Evolutionary conservation across 2,113 vertebrate species (phyloP).

Genomic region (Larimichthys crocea): DNA sequence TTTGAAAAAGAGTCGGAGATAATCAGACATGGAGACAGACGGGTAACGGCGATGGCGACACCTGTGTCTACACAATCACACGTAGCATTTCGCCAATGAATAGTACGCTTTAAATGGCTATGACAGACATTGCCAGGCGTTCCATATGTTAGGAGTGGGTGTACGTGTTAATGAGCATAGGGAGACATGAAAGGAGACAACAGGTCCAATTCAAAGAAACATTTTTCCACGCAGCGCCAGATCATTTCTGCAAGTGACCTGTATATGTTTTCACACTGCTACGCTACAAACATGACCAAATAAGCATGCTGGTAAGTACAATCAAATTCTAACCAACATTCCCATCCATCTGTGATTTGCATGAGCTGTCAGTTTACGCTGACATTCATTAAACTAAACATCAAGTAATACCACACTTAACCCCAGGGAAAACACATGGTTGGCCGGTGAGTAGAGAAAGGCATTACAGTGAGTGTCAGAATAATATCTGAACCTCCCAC

Average conservation of each 20-base stretch:
- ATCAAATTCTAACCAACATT: slow-evolving; percentile 29
- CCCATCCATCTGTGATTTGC: slow-evolving; percentile 53
- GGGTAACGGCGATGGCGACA: slow-evolving; percentile 29
- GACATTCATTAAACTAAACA: slow-evolving; percentile 74
- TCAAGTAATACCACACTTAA: slow-evolving; percentile 70
- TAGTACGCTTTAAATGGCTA: slow-evolving; percentile 40
- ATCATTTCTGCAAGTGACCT: not conserved
- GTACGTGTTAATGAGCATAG: slow-evolving; percentile 50
- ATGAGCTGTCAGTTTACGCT: slow-evolving; percentile 68
- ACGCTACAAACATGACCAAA: slow-evolving; percentile 26
- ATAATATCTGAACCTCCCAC: slow-evolving; percentile 75
- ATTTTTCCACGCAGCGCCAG: not conserved
- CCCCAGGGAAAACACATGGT: slow-evolving; percentile 75
- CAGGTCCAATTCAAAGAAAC: slow-evolving; percentile 34
- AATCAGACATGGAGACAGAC: slow-evolving; percentile 56
- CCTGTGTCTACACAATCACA: slow-evolving; percentile 59
- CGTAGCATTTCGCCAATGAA: slow-evolving; percentile 53
- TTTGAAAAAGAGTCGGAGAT: slow-evolving; percentile 49
- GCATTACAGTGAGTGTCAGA: slow-evolving; percentile 77
- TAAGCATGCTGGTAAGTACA: slow-evolving; percentile 7
- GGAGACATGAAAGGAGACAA: slow-evolving; percentile 37
- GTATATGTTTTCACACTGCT: not conserved
- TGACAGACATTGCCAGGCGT: slow-evolving; percentile 35
- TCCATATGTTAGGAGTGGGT: slow-evolving; percentile 59
- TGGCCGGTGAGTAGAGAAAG: slow-evolving; percentile 54